Percentiles rank a stretch among this genome's conserved stretches.
These are phyloP conservation scores for Drosophila anceps DNA, from an alignment of 2,888 invertebrate species.

Conservation along the genomic window DNA sequence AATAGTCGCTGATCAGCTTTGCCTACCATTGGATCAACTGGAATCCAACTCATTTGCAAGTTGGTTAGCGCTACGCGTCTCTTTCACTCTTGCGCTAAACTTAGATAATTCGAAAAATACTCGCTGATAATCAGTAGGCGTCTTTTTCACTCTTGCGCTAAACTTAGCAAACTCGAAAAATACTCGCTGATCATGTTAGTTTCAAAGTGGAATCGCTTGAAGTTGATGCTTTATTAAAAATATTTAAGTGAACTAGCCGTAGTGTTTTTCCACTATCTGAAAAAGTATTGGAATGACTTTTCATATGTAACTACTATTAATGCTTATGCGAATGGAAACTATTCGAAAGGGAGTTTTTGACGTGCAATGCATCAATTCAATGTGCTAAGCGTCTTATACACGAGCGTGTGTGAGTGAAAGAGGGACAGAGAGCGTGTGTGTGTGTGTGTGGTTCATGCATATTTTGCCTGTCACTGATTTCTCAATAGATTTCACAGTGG, in stretches of 20 bases:
- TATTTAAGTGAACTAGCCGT: not conserved
- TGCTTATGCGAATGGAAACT: constrained; percentile 30
- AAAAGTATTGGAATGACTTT: constrained; percentile 52
- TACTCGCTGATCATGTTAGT: not conserved
- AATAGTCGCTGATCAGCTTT: not conserved
- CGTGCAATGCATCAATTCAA: constrained; percentile 50
- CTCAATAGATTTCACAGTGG: constrained; percentile 74
- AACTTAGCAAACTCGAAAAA: not conserved
- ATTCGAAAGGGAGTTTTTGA: constrained; percentile 15
- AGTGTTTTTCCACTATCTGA: constrained; percentile 17
- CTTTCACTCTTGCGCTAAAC: too few relatives aligned
- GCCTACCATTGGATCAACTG: not conserved
- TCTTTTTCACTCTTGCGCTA: not conserved
- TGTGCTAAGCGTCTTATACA: constrained; percentile 47
- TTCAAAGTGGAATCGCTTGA: not conserved
- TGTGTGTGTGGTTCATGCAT: constrained; percentile 40
- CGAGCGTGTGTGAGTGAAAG: not conserved
- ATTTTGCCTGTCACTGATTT: constrained; percentile 77
- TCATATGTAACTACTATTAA: constrained; percentile 54
- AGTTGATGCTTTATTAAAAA: not conserved
- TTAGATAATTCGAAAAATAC: too few relatives aligned
- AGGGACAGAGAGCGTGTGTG: not conserved
- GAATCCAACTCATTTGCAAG: not conserved
- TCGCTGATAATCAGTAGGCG: too few relatives aligned
- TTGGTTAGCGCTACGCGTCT: too few relatives aligned